These are phyloP conservation scores for Drosophila subquinaria DNA, from an alignment of 2,888 invertebrate genomes.

Conservation along the genomic window DNA sequence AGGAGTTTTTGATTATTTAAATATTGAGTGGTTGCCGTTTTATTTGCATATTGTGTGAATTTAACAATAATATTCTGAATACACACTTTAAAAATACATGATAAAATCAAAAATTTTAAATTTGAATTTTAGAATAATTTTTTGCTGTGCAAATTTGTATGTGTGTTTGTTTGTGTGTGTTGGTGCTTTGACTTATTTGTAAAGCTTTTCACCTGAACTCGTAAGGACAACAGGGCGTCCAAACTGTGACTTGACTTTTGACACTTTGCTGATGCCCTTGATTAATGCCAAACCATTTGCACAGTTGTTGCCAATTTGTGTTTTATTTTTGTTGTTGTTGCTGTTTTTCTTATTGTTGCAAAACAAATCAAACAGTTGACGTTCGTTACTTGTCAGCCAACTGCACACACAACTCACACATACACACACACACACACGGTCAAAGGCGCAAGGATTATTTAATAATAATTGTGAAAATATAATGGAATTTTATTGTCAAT, in stretches of 20 bases:
- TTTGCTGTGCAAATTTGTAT: not conserved
- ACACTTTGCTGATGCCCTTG: constrained; percentile 48
- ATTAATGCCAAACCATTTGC: constrained; percentile 66
- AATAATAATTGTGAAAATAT: constrained; percentile 22
- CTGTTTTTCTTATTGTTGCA: constrained; percentile 28
- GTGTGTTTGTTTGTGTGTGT: constrained; percentile 6
- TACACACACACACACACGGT: not conserved
- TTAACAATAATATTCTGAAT: no score
- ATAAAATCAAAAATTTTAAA: no score
- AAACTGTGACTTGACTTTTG: constrained; percentile 42
- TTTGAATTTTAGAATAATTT: no score
- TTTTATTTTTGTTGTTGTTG: not conserved
- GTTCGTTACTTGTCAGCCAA: constrained; percentile 42
- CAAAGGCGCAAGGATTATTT: constrained; percentile 13
- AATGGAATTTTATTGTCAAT: constrained; percentile 5
- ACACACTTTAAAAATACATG: no score
- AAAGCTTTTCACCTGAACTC: constrained; percentile 37
- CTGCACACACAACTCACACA: constrained; percentile 2
- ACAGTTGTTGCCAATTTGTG: constrained; percentile 33
- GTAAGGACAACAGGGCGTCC: constrained; percentile 9
- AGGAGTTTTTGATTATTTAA: no score
- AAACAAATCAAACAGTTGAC: constrained; percentile 63
- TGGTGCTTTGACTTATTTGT: constrained; percentile 41
- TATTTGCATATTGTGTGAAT: no score
- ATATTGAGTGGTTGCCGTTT: no score